Base-by-base conservation (phyloP, 2,113 vertebrate species). In the Neogobius melanostomus region DNA sequence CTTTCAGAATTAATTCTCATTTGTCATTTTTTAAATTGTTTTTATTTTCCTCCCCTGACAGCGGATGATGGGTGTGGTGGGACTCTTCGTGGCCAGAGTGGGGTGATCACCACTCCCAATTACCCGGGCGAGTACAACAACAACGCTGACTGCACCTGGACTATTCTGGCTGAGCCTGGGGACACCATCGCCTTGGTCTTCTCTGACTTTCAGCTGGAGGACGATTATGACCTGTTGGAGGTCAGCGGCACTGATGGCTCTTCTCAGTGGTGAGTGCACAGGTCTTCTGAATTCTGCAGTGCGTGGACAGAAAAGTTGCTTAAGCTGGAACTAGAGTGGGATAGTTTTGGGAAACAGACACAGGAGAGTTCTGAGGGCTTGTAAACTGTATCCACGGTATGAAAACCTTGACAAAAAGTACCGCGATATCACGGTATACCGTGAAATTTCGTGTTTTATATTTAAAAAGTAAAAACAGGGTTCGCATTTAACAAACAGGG, bases 101-200 rank as follows among this genome's bases (percentile, higher is more conserved):
- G 98, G 49, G 93, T 97, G 80, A 99, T 99, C 90, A 95, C 94
- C 48, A 98, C 95, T 83, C 98, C 97, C 11, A 95, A 97, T 88
- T 99, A 98, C 81, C 98, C 98, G 2, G 84, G 93, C 42, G 97
- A 98, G 84, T 99, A 99, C 6, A 94, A 92, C 84, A 99, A 98
- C 89, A 97, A 98, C 0, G 97, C 96, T 0, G 98, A 99, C 92
- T 99, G 98, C 91, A 99, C 97, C 0, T 99, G 98, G 98, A 99
- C 97, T 17, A 94, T 99, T 74, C 94, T 99, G 36, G 98, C 98
- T 0, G 98, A 99, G 73, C 96, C 96, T 0, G 98, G 98, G 0
- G 97, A 99, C 92, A 99, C 98, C 77, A 99, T 99, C 0, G 96
- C 98, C 50, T 85, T 99, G 91, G 95, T 98, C 66, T 99, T 99